Conservation (phyloP, 2,797 vertebrate species). For the Trematomus bernacchii region DNA sequence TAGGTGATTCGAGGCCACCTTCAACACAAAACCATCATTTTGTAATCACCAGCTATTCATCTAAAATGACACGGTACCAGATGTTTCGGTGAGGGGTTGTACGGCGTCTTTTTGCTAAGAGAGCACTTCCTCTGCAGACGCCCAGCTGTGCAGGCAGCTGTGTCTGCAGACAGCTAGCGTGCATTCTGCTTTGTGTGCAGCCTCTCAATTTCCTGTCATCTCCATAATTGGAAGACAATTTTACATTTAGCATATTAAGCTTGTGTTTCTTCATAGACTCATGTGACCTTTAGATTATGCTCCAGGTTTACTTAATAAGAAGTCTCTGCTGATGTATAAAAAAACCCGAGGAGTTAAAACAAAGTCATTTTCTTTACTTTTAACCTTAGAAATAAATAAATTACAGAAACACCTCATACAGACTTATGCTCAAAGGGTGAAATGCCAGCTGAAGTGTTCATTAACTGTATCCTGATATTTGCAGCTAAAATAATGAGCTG, state of each 20-base stretch:
- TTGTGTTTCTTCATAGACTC: conserved; percentile 10
- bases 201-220: conserved; percentile 52
- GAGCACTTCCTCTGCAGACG: conserved; percentile 64
- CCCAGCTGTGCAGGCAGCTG: conserved; percentile 77
- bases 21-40: conserved; percentile 64
- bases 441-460: conserved; percentile 38
- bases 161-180: conserved; percentile 59
- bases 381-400: conserved; percentile 25
- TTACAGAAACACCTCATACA: no score
- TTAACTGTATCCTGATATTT: conserved; percentile 43
- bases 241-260: conserved; percentile 41
- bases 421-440: conserved; percentile 19
- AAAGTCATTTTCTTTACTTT: conserved; percentile 17
- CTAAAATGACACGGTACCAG: conserved; percentile 67
- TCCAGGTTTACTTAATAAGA: neutral
- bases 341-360: conserved; percentile 8
- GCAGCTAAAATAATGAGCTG: conserved; percentile 52
- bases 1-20: conserved; percentile 39
- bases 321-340: neutral
- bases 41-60: conserved; percentile 76
- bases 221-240: conserved; percentile 37
- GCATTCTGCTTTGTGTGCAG: conserved; percentile 61
- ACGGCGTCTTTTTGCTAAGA: conserved; percentile 49
- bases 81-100: conserved; percentile 68
- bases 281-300: conserved; percentile 25